These are phyloP conservation scores for Ariolimax columbianus DNA, from an alignment of 2,888 invertebrate genomes.

Conservation along the genomic window DNA sequence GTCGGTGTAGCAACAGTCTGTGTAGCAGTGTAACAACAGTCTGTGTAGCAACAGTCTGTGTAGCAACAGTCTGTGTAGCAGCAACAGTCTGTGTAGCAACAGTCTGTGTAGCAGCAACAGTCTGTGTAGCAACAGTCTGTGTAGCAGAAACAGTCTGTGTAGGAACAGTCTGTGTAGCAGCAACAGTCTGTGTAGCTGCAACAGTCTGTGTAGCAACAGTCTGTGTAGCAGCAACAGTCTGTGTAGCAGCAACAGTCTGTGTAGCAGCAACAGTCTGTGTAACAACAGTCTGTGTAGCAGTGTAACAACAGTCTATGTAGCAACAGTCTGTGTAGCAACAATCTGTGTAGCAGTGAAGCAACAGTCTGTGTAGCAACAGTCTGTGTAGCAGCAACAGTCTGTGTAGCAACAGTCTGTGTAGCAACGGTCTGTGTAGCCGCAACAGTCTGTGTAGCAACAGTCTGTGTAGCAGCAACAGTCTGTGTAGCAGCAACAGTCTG, in stretches of 20 bases:
- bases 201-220: background rate
- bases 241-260: background rate
- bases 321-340: background rate
- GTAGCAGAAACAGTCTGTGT: background rate
- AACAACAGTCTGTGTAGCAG: background rate
- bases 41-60: background rate
- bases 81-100: background rate
- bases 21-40: background rate
- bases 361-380: background rate
- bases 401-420: no score
- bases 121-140: background rate
- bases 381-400: background rate
- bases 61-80: background rate
- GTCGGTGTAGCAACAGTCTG: background rate
- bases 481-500: no score
- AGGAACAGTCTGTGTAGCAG: background rate
- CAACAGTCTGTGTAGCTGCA: background rate
- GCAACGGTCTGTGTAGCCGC: no score
- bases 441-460: no score
- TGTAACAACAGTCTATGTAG: background rate
- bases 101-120: background rate
- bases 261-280: background rate
- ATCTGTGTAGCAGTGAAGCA: background rate
- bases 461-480: no score
- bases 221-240: background rate